These are phyloP conservation scores for Catostomus latipinnis DNA, from an alignment of 2,797 vertebrate species.

Conservation along the genomic window DNA sequence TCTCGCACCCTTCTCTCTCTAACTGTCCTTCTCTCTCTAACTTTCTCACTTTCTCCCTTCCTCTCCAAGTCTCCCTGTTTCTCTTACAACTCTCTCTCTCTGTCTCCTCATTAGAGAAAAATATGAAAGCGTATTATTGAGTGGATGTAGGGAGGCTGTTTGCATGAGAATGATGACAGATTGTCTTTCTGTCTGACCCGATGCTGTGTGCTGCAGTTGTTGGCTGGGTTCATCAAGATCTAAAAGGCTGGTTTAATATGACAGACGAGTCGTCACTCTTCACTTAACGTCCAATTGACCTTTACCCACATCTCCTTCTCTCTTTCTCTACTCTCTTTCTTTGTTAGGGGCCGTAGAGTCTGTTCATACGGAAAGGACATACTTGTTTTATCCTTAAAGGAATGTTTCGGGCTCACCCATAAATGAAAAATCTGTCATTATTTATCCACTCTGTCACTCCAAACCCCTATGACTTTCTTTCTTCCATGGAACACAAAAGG, in stretches of 20 bases:
- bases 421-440: too few species aligned
- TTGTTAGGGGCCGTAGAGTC: neutral
- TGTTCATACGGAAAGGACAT: neutral
- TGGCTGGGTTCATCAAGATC: conserved; percentile 23
- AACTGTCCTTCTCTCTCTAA: neutral
- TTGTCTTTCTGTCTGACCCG: conserved; percentile 69
- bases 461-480: too few species aligned
- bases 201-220: conserved; percentile 28
- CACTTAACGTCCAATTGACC: conserved; percentile 41
- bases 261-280: conserved; percentile 22
- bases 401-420: neutral
- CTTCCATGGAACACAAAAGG: too few species aligned
- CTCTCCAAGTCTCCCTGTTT: neutral
- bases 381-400: neutral
- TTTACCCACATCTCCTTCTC: conserved; percentile 17
- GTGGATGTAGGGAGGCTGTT: conserved; percentile 70
- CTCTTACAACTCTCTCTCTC: conserved; percentile 48
- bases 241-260: conserved; percentile 41
- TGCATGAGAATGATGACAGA: conserved; percentile 79
- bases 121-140: conserved; percentile 80
- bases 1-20: conserved; percentile 62
- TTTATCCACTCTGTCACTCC: too few species aligned
- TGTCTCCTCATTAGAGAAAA: conserved; percentile 45
- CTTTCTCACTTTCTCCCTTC: neutral
- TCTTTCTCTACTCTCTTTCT: conserved; percentile 16